Conservation (phyloP, 2,113 vertebrate species). For the Oncorhynchus gorbuscha region DNA sequence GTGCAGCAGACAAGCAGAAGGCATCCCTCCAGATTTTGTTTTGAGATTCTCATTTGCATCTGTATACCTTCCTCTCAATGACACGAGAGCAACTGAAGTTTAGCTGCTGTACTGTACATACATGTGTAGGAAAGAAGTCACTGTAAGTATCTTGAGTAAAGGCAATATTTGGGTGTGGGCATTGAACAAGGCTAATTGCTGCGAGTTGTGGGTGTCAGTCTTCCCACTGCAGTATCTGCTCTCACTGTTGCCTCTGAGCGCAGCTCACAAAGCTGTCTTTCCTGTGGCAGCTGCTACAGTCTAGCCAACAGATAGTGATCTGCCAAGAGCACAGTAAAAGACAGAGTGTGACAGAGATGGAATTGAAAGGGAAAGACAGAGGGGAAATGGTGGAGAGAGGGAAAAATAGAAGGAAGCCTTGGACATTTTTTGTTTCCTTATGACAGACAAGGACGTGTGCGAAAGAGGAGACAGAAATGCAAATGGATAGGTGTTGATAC, state of each 20-base stretch:
- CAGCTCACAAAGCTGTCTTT: not conserved
- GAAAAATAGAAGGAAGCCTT: too few species aligned
- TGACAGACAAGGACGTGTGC: not conserved
- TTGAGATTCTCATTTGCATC: constrained; percentile 37
- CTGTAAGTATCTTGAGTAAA: not conserved
- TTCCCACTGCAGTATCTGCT: too few species aligned
- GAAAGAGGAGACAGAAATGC: not conserved
- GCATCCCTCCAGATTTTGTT: constrained; percentile 24
- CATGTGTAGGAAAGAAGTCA: not conserved
- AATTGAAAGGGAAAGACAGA: too few species aligned
- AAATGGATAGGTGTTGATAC: not conserved
- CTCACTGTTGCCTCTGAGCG: not conserved
- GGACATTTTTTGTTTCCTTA: not conserved
- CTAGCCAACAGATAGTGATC: too few species aligned
- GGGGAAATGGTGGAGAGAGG: too few species aligned
- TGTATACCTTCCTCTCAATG: constrained; percentile 18
- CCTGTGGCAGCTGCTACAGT: constrained; percentile 11
- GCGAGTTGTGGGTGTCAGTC: not conserved
- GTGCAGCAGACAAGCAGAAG: not conserved
- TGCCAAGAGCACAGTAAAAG: too few species aligned
- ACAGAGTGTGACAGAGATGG: too few species aligned
- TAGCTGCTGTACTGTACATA: not conserved
- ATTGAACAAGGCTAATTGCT: not conserved
- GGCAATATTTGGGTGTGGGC: not conserved
- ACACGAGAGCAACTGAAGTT: constrained; percentile 10